Evolutionary conservation across 2,113 vertebrate genomes (phyloP).

Genomic region (Brachionichthys hirsutus): DNA sequence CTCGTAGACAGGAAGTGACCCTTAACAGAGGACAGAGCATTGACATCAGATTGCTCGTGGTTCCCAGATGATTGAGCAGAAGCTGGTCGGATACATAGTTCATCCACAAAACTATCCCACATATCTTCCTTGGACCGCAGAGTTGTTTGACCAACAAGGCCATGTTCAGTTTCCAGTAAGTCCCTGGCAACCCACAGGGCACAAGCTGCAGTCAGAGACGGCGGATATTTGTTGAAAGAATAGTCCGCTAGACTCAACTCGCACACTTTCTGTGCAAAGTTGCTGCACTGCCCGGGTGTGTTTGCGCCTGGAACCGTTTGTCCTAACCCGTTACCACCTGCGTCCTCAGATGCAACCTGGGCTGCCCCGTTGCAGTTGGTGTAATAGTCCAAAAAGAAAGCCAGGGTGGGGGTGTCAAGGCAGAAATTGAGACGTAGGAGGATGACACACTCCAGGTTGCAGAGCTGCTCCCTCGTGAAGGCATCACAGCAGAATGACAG

Average conservation of each 20-base stretch:
- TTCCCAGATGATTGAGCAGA: background rate
- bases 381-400: constrained; percentile 91
- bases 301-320: constrained; percentile 3
- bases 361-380: constrained; percentile 62
- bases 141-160: background rate
- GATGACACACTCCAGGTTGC: constrained; percentile 90
- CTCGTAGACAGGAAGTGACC: background rate
- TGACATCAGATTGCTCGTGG: background rate
- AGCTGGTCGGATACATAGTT: background rate
- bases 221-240: constrained; percentile 83
- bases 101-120: constrained; percentile 6
- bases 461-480: constrained; percentile 88
- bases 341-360: constrained; percentile 18
- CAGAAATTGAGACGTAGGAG: constrained; percentile 85
- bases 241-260: constrained; percentile 93
- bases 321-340: background rate
- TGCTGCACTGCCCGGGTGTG: constrained; percentile 52
- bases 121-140: background rate
- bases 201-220: constrained; percentile 85
- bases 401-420: constrained; percentile 85
- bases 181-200: constrained; percentile 81
- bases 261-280: constrained; percentile 80
- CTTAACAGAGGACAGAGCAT: background rate
- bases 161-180: constrained; percentile 59
- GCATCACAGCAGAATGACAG: constrained; percentile 85